Conservation (phyloP, 2,888 invertebrate genomes). For the Meiosimyza decipiens region DNA sequence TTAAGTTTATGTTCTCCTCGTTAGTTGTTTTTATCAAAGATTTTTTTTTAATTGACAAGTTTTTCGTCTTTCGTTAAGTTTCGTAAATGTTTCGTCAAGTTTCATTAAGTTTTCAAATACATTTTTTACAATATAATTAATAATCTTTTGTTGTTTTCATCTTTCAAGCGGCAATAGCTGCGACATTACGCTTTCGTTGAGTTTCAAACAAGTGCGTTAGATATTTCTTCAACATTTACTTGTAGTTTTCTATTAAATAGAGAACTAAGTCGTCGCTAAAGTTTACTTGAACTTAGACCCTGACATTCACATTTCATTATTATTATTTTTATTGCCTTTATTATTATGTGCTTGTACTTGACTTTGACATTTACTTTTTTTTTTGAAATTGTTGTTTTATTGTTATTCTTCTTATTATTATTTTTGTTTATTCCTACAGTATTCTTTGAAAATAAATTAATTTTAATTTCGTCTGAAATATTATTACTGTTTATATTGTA, state of each 20-base stretch:
- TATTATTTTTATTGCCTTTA: neutral
- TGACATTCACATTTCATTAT: constrained; percentile 8
- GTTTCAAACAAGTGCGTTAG: constrained; percentile 13
- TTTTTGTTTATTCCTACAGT: too few relatives aligned
- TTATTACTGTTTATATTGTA: neutral
- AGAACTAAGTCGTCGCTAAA: neutral
- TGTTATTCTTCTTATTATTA: neutral
- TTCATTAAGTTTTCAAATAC: neutral
- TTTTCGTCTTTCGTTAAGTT: constrained; percentile 14
- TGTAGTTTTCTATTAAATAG: too few relatives aligned
- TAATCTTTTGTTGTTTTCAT: neutral
- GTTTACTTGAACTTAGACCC: neutral
- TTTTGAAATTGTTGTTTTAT: neutral
- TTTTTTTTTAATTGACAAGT: neutral
- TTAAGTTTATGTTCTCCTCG: neutral
- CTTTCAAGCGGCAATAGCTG: neutral
- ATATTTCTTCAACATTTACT: neutral
- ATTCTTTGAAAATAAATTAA: too few relatives aligned
- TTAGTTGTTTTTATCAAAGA: neutral
- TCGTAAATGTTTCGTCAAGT: neutral
- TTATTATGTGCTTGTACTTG: neutral
- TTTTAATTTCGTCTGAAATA: neutral
- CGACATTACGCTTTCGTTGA: neutral
- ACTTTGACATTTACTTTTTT: neutral
- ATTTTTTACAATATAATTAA: neutral